Percentiles rank a stretch among this genome's conserved stretches.
phyloP scores from a whole-genome alignment of 35 echinoderm and acorn worm species.

The Holothuria glaberrima region DNA sequence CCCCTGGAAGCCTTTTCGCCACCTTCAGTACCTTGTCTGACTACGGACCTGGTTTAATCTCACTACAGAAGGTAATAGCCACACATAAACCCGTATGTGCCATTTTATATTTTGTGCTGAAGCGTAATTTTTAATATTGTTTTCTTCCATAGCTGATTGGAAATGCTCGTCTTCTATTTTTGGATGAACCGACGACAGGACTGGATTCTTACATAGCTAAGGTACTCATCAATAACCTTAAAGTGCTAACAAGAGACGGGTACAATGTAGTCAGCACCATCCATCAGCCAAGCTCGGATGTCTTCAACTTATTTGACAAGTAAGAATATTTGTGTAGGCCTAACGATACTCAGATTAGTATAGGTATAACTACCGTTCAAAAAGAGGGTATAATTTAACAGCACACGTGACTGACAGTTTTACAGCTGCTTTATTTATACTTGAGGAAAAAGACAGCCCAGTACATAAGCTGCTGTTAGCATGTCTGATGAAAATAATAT shows the following conservation, averaged over 20 bases:
- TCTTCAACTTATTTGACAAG: constrained; percentile 76
- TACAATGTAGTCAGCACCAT: constrained; percentile 77
- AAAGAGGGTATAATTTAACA: too few relatives aligned
- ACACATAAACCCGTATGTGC: too few relatives aligned
- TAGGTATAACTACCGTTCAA: too few relatives aligned
- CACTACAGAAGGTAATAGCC: too few relatives aligned
- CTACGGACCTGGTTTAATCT: too few relatives aligned
- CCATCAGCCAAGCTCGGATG: constrained; percentile 70
- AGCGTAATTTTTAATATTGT: background rate
- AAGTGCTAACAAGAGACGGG: constrained; percentile 44
- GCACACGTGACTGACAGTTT: too few relatives aligned
- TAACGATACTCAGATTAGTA: too few relatives aligned
- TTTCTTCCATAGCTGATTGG: constrained; percentile 56
- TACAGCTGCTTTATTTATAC: too few relatives aligned
- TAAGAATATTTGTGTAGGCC: constrained; percentile 39
- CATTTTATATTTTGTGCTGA: too few relatives aligned
- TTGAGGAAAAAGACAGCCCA: too few relatives aligned
- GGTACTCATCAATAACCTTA: constrained; percentile 52
- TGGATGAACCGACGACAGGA: constrained; percentile 76
- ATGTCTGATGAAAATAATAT: too few relatives aligned
- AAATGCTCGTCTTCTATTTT: constrained; percentile 53
- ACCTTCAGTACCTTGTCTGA: background rate
- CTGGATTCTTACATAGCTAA: constrained; percentile 77
- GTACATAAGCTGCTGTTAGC: too few relatives aligned
- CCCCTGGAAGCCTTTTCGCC: background rate